Base-by-base conservation (phyloP, 2,888 invertebrate species). In the Trichopria drosophilae region DNA sequence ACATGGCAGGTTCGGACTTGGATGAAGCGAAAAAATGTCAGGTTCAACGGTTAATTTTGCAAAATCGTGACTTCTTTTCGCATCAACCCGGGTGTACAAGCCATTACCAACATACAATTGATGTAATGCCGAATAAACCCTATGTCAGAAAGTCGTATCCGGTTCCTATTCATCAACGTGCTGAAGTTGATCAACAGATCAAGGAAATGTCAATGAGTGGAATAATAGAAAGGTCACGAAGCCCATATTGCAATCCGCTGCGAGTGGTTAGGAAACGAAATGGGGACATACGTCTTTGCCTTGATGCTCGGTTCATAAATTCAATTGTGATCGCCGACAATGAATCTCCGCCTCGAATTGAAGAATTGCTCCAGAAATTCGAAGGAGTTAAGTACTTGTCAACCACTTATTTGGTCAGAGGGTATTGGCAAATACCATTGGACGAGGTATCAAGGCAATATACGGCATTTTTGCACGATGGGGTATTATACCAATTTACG, bases 381-480 rank as follows among this genome's bases (percentile, higher is more conserved):
- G 53, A 61, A 19, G 60, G 61, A 0, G 53, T 44, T 1, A 39
- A 46, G 19, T 56, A 39, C 15, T 22, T 69, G 77, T 61, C 67
- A 79, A 29, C 73, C 80, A 58, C 77, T 80, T 24, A 71, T 82
- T 34, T 75, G 81, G 28, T 36, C 0, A 45, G n/a, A 3, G 36
- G 45, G 2, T 36, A 36, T 12, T 45, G 45, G 45, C 36, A 45
- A 18, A 13, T 44, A 1, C 44, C 35, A 1, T 10, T 36, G 1
- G 19, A 18, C 4, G 16, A 3, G 6, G 36, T 36, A 6, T 45
- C 36, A 13, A 16, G 45, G 4, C 23, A 45, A 15, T 45, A 26
- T 16, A 45, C 45, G 7, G 45, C 45, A 4, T 45, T 45, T 18
- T 4, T 36, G 10, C 15, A 36, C 15, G 36, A 45, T 4, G 36